Base-by-base conservation (phyloP, 2,113 vertebrate genomes). In the Varanus komodoensis region DNA sequence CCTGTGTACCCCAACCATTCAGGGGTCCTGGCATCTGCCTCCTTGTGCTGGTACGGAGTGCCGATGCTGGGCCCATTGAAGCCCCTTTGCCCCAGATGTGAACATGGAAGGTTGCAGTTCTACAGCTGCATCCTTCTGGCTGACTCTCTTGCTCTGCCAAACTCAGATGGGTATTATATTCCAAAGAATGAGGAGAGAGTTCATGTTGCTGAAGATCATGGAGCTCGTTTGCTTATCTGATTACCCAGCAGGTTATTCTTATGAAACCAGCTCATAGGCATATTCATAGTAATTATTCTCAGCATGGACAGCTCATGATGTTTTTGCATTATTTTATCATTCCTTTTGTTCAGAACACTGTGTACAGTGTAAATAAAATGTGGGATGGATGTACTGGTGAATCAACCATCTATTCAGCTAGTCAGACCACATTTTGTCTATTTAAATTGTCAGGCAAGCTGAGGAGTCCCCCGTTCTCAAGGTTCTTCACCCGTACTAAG, bases 361-460 rank as follows among this genome's bases (percentile, higher is more conserved):
- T 67, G 57, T 74, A 48, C 67, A 38, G 29, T 64, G 34, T 48
- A 74, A 82, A 74, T 74, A 73, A 61, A 83, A 64, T 25, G 68
- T 61, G 79, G 34, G 34, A 61, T 61, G 52, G 34, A 8, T 82
- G 27, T 44, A 83, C 52, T 44, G 52, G 54, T 89, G 80, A 89
- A 83, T 89, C 80, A 83, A 75, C 17, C 69, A 82, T 68, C 64
- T 82, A 82, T 74, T 82, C 69, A 89, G 80, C 25, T 48, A 57
- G 23, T 69, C 77, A 88, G 29, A 23, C 80, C 52, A 74, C 34
- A 48, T 67, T 6, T 25, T 12, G 2, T 19, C 32, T 69, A 25
- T 82, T 6, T 61, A 68, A n/a, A 68, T 78, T 87, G 34, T 83
- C 80, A 83, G 12, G 54, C 64, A 64, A 61, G 52, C 87, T 75